These are phyloP conservation scores for Pomatostomus ruficeps DNA, from an alignment of 2,113 vertebrate species.

Conservation along the genomic window DNA sequence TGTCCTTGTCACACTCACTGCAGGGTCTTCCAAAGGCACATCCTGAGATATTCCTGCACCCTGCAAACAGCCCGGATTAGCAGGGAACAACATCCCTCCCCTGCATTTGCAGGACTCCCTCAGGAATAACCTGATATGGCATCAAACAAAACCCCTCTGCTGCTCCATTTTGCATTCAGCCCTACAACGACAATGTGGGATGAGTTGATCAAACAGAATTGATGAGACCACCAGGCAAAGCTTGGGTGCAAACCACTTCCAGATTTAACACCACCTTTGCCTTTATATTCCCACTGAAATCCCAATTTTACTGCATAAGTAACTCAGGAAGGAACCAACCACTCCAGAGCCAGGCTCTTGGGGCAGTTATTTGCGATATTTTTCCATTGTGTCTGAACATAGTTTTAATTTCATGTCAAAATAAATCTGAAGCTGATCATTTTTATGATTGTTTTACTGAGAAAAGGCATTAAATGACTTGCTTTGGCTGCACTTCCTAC, in stretches of 20 bases:
- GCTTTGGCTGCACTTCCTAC: constrained; percentile 49
- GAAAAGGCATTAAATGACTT: constrained; percentile 42
- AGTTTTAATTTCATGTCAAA: constrained; percentile 36
- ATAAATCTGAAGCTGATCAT: constrained; percentile 29
- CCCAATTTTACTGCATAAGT: neutral
- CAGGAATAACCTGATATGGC: neutral
- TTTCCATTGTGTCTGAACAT: neutral
- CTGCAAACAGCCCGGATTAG: neutral
- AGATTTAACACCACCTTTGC: neutral
- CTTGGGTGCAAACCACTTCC: neutral
- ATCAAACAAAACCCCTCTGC: neutral
- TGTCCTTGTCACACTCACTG: neutral
- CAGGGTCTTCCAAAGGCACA: neutral
- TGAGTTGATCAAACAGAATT: accelerated
- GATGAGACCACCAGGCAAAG: neutral
- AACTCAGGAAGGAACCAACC: neutral
- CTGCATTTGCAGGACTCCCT: neutral
- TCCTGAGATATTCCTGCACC: neutral
- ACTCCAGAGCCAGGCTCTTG: neutral
- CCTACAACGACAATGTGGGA: neutral
- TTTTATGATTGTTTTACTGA: constrained; percentile 46
- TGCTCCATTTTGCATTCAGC: neutral
- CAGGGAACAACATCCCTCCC: neutral
- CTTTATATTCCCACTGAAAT: neutral
- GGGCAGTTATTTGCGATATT: neutral